Conservation (phyloP, 2,797 vertebrate genomes). For the Myotis pilosus region DNA sequence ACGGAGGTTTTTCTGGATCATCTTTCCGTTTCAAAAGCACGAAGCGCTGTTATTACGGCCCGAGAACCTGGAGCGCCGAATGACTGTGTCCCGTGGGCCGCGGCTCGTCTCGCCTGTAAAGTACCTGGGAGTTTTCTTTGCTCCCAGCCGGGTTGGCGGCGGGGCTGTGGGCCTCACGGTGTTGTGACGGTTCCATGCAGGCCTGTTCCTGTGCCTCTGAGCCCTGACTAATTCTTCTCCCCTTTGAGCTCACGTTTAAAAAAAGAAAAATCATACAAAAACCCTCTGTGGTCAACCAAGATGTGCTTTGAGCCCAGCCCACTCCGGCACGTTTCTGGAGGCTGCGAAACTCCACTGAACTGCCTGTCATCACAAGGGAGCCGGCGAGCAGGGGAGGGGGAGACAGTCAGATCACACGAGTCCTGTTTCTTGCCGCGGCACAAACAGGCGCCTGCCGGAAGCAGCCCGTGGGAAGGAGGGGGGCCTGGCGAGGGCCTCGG, state of each 20-base stretch:
- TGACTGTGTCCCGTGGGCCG: slow-evolving; percentile 49
- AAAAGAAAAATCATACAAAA: not conserved
- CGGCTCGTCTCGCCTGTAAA: slow-evolving; percentile 51
- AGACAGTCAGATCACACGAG: not conserved
- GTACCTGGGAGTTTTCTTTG: slow-evolving; percentile 73
- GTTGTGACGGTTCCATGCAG: not conserved
- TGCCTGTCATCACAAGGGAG: not conserved
- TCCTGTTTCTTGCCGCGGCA: not conserved
- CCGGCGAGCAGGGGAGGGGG: not conserved
- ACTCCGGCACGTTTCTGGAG: slow-evolving; percentile 59
- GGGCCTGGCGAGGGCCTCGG: not conserved
- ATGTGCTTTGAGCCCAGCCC: slow-evolving; percentile 43
- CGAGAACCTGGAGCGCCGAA: not conserved
- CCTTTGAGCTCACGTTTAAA: slow-evolving; percentile 20
- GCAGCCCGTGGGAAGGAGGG: slow-evolving; percentile 14
- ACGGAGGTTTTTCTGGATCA: not conserved
- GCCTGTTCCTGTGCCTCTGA: not conserved
- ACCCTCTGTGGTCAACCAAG: slow-evolving; percentile 60
- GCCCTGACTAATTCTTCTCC: slow-evolving; percentile 55
- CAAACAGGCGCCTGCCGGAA: slow-evolving; percentile 27
- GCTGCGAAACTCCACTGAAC: slow-evolving; percentile 36
- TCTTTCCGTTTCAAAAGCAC: slow-evolving; percentile 50
- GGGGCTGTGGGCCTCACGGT: not conserved
- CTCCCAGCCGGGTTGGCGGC: not conserved
- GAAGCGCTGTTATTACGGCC: not conserved